phyloP scores from a whole-genome alignment of 2,888 invertebrate species.

The Dendrolimus houi region DNA sequence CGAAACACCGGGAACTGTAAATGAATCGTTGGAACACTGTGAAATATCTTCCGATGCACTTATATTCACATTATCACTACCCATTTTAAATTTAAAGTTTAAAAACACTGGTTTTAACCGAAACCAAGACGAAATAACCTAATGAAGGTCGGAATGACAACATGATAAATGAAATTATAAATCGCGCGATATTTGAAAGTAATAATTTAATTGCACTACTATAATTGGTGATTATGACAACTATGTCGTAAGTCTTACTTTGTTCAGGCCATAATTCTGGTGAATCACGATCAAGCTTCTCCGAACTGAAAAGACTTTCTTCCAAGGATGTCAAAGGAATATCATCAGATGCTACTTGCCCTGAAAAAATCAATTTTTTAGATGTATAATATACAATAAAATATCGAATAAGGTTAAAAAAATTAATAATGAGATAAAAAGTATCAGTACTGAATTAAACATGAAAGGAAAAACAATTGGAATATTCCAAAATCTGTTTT shows the following conservation, averaged over 20 bases:
- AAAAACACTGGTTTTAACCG: constrained; percentile 61
- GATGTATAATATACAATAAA: background rate
- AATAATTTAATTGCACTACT: constrained; percentile 9
- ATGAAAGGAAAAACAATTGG: too few relatives aligned
- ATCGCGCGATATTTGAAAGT: constrained; percentile 66
- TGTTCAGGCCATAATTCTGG: constrained; percentile 98
- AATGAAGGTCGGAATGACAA: constrained; percentile 49
- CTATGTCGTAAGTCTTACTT: constrained; percentile 76
- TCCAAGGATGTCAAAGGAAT: constrained; percentile 76
- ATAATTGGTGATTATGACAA: constrained; percentile 1
- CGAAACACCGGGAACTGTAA: constrained; percentile 91
- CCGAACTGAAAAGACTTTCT: constrained; percentile 89
- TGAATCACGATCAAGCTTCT: constrained; percentile 95
- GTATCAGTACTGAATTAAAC: too few relatives aligned
- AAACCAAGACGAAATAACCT: constrained; percentile 33
- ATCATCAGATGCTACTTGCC: constrained; percentile 60
- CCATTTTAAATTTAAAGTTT: constrained; percentile 50
- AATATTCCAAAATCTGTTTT: background rate
- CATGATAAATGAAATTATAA: constrained; percentile 36
- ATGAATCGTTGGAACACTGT: constrained; percentile 47
- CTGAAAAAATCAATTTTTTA: constrained; percentile 33
- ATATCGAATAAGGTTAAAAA: too few relatives aligned
- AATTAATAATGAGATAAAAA: too few relatives aligned
- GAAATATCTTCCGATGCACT: constrained; percentile 37
- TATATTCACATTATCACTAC: constrained; percentile 36